These are phyloP conservation scores for Eulithis testata DNA, from an alignment of 2,888 invertebrate species.

Conservation along the genomic window DNA sequence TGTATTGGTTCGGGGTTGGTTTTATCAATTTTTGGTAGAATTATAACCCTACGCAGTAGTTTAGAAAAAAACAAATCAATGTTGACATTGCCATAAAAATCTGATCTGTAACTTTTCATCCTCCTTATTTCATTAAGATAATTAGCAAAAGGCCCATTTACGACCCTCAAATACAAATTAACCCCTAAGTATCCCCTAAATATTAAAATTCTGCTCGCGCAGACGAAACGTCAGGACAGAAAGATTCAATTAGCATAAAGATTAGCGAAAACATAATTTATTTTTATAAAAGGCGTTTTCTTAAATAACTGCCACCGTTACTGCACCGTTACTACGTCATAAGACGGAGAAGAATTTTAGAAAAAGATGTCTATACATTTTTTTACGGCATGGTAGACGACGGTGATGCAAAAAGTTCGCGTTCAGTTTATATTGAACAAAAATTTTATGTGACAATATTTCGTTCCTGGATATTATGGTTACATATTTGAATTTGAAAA, in stretches of 20 bases:
- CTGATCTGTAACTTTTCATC: background rate
- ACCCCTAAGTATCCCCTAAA: slow-evolving; percentile 18
- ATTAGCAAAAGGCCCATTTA: slow-evolving; percentile 21
- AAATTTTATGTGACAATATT: too few species aligned
- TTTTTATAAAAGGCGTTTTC: slow-evolving; percentile 21
- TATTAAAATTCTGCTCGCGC: slow-evolving; percentile 28
- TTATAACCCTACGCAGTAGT: too few species aligned
- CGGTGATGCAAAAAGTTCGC: background rate
- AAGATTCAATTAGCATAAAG: slow-evolving; percentile 41
- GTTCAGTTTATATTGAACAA: background rate
- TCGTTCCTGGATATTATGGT: too few species aligned
- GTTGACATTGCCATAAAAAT: background rate
- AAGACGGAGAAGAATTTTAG: background rate
- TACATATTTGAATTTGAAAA: too few species aligned
- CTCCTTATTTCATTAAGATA: slow-evolving; percentile 16
- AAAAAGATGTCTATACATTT: background rate
- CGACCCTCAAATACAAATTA: slow-evolving; percentile 21
- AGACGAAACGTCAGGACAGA: slow-evolving; percentile 27
- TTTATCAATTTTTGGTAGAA: too few species aligned
- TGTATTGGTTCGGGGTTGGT: too few species aligned
- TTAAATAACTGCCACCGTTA: background rate
- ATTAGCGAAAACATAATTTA: slow-evolving; percentile 39
- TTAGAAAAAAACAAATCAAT: background rate
- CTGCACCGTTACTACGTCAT: background rate
- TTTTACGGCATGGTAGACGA: background rate